phyloP scores from a whole-genome alignment of 1,140 invertebrate genomes.

The Pararge aegeria region DNA sequence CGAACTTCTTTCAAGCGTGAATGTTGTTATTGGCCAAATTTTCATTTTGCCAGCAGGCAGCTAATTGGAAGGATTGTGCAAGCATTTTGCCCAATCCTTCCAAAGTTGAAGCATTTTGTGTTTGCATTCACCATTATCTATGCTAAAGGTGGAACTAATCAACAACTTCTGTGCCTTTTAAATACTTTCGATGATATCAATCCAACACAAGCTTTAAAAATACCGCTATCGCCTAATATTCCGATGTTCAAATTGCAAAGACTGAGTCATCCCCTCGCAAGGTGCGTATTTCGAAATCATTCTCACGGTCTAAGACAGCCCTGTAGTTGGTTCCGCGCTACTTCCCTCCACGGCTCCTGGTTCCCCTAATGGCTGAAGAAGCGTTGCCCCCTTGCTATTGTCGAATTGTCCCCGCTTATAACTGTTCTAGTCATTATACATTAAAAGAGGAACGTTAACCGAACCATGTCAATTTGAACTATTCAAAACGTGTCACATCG shows the following conservation, averaged over 20 bases:
- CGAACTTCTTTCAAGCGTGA: too few species aligned
- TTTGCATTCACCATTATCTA: too few species aligned
- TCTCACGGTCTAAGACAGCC: conserved; percentile 48
- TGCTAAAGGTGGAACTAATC: too few species aligned
- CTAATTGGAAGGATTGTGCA: too few species aligned
- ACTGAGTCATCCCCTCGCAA: conserved; percentile 10
- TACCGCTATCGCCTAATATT: not conserved
- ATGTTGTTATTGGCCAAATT: too few species aligned
- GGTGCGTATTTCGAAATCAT: conserved; percentile 28
- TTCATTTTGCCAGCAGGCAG: too few species aligned
- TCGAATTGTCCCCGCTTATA: conserved; percentile 3
- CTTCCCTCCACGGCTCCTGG: conserved; percentile 49
- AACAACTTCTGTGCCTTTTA: too few species aligned
- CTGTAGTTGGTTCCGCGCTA: conserved; percentile 48
- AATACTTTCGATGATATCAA: too few species aligned
- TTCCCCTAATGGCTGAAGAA: conserved; percentile 47
- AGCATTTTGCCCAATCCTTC: too few species aligned
- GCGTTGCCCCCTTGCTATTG: conserved; percentile 39
- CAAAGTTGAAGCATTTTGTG: too few species aligned
- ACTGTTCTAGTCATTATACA: not conserved
- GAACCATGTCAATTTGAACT: not conserved
- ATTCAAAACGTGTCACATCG: too few species aligned
- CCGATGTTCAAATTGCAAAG: not conserved
- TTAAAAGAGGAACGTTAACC: not conserved
- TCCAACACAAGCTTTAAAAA: too few species aligned